Base-by-base conservation (phyloP, 2,113 vertebrate genomes). In the Todiramphus saurophagus region DNA sequence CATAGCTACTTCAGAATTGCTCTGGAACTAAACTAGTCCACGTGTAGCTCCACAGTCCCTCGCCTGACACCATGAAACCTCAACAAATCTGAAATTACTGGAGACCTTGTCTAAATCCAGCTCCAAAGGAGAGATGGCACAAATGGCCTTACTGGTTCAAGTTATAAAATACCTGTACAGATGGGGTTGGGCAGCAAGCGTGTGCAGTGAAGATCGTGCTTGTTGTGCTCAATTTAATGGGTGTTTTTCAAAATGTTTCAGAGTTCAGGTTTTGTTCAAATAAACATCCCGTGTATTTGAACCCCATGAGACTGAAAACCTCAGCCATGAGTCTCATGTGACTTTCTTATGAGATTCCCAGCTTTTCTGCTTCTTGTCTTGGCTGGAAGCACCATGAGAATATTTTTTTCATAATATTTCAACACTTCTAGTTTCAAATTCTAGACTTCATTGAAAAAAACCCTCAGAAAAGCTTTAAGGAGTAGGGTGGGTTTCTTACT, bases 261-360 rank as follows among this genome's bases (percentile, higher is more conserved):
- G 80, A 76, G 67, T 92, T 96, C 58, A 87, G 89, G 87, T 94
- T 97, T 76, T 83, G 70, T 77, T 58, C 46, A 70, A 91, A 55
- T 3, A 18, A 83, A 67, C 0, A 4, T 93, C 70, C 89, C 70
- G 83, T 2, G 10, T 92, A 31, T 68, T 70, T 60, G 81, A 96
- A 67, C 74, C 70, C 84, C 59, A 1, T 28, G 87, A 83, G 89
- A 80, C 59, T 27, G 30, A 16, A 69, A 84, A 93, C 72, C 86
- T 95, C 2, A 0, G 87, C 94, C 76, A 33, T 1, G 7, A 79
- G 25, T 25, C 87, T 63, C 91, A 91, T 0, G 43, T 84, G 93
- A 93, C 87, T 80, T 69, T 51, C 87, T 92, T 97, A 94, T 96
- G 94, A 97, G 41, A 95, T 97, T 97, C 94, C 87, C 95, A 97